Base-by-base conservation (phyloP, 2,797 vertebrate species). In the Tenualosa ilisha region DNA sequence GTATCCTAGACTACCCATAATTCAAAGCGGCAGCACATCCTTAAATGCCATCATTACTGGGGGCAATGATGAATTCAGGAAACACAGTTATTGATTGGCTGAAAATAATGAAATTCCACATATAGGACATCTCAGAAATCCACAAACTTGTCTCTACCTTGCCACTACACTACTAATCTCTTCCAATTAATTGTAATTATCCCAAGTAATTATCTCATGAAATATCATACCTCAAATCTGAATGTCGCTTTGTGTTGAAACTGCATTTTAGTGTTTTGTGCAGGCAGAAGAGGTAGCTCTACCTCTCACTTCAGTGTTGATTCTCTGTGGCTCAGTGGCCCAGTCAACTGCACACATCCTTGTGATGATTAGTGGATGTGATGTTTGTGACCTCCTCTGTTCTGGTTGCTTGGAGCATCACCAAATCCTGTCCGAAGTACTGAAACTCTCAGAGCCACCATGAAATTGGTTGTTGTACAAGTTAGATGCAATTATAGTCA, bases 341-440 rank as follows among this genome's bases (percentile, higher is more conserved):
- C 31, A 37, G 15, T 40, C 15, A 40, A 20, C 3, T 13, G 37
- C 37, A 75, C 68, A 40, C 15, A 37, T 37, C 65, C 37, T 6
- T 43, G 68, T 40, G 68, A 75, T 75, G 68, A 15, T 15, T 40
- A 75, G 31, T 75, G 68, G 31, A 75, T 75, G 13, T 75, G 68
- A 75, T 40, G 31, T 40, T 6, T 75, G 68, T 75, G 68, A 75
- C 68, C 68, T 75, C 31, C 24, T 17, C 15, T 37, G 24, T 12
- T 31, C 63, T 65, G 37, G 68, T 15, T 75, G 12, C 68, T 17
- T 40, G 68, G 31, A 75, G 2, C 17, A 40, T 53, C 37, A 75
- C 13, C 68, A 31, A 75, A 11, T 31, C 68, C 31, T 40, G 31
- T 20, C 68, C 40, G 31, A 75, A 37, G 15, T 40, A 17, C 68